phyloP scores from a whole-genome alignment of 2,888 invertebrate genomes.

The Idaea dimidiata region DNA sequence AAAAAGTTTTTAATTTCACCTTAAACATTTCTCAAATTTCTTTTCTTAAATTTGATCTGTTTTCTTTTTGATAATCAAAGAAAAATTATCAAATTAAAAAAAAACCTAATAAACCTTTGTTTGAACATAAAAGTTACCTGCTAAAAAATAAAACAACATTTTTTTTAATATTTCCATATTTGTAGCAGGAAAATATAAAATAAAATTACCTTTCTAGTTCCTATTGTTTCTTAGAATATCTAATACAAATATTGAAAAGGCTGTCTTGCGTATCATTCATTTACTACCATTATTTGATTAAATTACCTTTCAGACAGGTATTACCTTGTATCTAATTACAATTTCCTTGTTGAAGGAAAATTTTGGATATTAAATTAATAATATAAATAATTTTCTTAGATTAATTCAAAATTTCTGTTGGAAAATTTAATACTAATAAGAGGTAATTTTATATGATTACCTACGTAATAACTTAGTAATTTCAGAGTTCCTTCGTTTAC shows the following conservation, averaged over 20 bases:
- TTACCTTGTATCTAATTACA: not conserved
- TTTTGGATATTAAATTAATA: not conserved
- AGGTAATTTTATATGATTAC: not conserved
- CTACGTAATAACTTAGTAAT: not conserved
- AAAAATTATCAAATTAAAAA: too few relatives aligned
- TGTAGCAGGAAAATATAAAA: not conserved
- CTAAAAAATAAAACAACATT: too few relatives aligned
- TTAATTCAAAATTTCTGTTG: not conserved
- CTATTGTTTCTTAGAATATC: not conserved
- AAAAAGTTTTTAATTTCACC: too few relatives aligned
- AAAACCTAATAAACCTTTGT: too few relatives aligned
- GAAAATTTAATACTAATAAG: not conserved
- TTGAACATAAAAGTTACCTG: too few relatives aligned
- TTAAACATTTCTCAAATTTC: too few relatives aligned
- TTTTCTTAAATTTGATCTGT: too few relatives aligned
- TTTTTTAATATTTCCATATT: not conserved
- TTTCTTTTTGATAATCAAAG: too few relatives aligned
- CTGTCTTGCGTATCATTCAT: not conserved
- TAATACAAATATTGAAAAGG: not conserved
- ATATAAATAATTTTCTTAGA: not conserved
- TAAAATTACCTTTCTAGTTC: not conserved
- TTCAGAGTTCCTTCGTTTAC: too few relatives aligned
- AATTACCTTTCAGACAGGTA: not conserved
- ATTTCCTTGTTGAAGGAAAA: not conserved
- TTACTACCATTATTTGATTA: not conserved